phyloP scores from a whole-genome alignment of 2,113 vertebrate genomes.

The Antechinus flavipes region DNA sequence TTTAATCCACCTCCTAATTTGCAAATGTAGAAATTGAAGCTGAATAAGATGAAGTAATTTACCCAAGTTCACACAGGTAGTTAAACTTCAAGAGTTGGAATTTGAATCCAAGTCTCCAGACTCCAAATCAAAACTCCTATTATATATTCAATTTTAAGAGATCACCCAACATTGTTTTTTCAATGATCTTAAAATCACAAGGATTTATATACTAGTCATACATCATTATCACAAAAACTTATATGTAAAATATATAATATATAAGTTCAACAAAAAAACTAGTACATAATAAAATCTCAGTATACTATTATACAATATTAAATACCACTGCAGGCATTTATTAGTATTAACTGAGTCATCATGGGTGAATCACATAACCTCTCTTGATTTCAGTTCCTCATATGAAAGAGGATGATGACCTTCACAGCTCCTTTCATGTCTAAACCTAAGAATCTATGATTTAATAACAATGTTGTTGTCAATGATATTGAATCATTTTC shows the following conservation, averaged over 20 bases:
- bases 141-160: constrained; percentile 79
- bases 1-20: neutral
- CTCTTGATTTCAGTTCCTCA: no score
- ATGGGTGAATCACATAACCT: no score
- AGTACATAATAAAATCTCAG: constrained; percentile 94
- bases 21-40: neutral
- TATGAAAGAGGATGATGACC: no score
- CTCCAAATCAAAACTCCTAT: neutral
- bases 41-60: neutral
- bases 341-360: neutral
- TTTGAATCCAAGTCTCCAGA: neutral
- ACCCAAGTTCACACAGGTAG: neutral
- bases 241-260: constrained; percentile 99
- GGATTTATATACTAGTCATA: constrained; percentile 94
- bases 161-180: constrained; percentile 97
- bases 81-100: neutral
- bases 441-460: no score
- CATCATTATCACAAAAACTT: constrained; percentile 95
- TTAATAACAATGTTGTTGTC: no score
- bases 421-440: no score
- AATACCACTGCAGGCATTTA: neutral
- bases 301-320: constrained; percentile 91
- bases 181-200: constrained; percentile 92
- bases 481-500: no score
- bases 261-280: constrained; percentile 92